Percentiles rank a stretch among this genome's conserved stretches.
Evolutionary conservation across 1,140 invertebrate genomes (phyloP).

Genomic region (Chlorops oryzae): DNA sequence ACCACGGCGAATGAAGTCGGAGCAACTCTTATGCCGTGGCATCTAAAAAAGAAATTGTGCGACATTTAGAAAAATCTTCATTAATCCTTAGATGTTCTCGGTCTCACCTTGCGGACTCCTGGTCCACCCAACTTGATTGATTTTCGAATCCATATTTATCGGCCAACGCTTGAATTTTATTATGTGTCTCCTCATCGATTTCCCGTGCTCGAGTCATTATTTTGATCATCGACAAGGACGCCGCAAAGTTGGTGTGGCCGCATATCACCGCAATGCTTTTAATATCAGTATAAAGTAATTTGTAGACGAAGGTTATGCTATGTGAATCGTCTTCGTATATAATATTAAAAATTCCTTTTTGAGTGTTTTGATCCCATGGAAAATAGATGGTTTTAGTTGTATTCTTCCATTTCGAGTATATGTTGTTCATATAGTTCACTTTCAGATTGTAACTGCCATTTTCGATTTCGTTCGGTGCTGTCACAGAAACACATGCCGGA

Average conservation of each 20-base stretch:
- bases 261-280: not conserved
- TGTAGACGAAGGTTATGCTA: not conserved
- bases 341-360: not conserved
- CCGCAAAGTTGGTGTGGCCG: not conserved
- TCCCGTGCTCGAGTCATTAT: not conserved
- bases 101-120: not conserved
- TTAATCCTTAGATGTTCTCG: too few species aligned
- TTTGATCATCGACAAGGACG: not conserved
- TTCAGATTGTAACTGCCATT: not conserved
- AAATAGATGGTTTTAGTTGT: not conserved
- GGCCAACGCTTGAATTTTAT: too few species aligned
- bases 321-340: not conserved
- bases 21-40: too few species aligned
- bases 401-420: not conserved
- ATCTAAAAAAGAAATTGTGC: too few species aligned
- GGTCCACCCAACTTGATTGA: not conserved
- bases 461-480: not conserved
- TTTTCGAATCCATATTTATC: too few species aligned
- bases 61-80: too few species aligned
- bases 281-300: not conserved
- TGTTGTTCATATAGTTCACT: constrained; percentile 5
- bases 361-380: not conserved
- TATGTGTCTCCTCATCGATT: too few species aligned
- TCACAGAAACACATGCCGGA: constrained; percentile 1
- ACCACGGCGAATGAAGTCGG: too few species aligned